These are phyloP conservation scores for Barbus barbus DNA, from an alignment of 2,113 vertebrate genomes.

Conservation along the genomic window DNA sequence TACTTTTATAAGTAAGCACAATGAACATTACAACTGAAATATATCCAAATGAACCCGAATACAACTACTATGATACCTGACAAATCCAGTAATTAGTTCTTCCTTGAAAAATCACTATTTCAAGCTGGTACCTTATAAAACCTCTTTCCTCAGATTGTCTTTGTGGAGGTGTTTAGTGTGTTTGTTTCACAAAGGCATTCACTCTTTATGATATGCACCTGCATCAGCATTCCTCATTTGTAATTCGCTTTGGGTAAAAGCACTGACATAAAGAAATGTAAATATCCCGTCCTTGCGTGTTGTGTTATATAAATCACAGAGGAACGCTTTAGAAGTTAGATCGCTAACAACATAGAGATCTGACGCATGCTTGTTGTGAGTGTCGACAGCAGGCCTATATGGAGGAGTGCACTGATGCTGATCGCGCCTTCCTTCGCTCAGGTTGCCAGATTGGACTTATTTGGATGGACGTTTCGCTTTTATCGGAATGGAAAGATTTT, in stretches of 20 bases:
- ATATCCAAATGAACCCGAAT: no score
- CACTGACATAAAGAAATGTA: background rate
- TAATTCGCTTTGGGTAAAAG: background rate
- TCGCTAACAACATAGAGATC: constrained; percentile 4
- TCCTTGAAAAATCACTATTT: no score
- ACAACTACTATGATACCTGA: no score
- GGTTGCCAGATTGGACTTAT: constrained; percentile 49
- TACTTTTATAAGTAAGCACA: no score
- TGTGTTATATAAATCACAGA: background rate
- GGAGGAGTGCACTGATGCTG: constrained; percentile 17
- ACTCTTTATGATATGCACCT: background rate
- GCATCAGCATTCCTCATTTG: background rate
- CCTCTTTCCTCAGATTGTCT: background rate
- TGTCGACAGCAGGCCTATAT: constrained; percentile 9
- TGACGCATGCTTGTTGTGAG: constrained; percentile 3
- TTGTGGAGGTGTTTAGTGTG: no score
- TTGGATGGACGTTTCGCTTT: constrained; percentile 28
- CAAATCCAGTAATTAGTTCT: no score
- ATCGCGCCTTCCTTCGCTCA: background rate
- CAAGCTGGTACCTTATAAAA: no score
- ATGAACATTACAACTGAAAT: no score
- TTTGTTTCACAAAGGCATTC: no score
- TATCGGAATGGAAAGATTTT: constrained; percentile 38
- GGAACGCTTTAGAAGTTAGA: background rate
- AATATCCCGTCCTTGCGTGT: background rate